phyloP scores from a whole-genome alignment of 2,888 invertebrate genomes.

The Clitarchus hookeri region DNA sequence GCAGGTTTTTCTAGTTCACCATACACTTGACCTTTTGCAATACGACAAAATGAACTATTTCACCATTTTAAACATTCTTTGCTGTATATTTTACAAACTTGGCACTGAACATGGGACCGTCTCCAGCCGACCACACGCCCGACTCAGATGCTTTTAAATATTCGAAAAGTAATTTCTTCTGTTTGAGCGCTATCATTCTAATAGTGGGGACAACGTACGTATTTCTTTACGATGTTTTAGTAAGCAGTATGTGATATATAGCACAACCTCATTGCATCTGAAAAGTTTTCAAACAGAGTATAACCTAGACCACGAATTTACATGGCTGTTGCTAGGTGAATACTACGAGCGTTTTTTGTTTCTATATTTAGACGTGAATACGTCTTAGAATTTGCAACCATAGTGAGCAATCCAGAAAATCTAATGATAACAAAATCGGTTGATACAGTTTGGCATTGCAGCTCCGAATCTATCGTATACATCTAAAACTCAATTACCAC shows the following conservation, averaged over 20 bases:
- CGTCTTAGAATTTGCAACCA: no score
- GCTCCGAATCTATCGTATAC: no score
- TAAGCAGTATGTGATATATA: background rate
- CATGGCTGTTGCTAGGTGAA: background rate
- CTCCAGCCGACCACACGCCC: conserved; percentile 12
- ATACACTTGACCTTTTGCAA: conserved; percentile 19
- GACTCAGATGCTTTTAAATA: background rate
- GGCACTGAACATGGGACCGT: conserved; percentile 11
- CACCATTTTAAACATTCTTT: background rate
- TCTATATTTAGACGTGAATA: no score
- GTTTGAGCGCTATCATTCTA: background rate
- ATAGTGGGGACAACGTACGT: background rate
- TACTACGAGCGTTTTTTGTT: background rate
- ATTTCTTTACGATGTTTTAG: conserved; percentile 17
- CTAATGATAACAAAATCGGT: no score
- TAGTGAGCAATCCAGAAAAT: no score
- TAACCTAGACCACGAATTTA: conserved; percentile 20
- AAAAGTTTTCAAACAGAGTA: background rate
- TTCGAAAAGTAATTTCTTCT: background rate
- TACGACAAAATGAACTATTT: conserved; percentile 22
- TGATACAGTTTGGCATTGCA: no score
- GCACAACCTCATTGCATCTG: background rate
- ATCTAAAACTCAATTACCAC: no score
- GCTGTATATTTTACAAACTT: conserved; percentile 17
- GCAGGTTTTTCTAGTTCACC: conserved; percentile 25